Evolutionary conservation across 2,888 invertebrate genomes (phyloP), one percentile per base, ranked within the genome.

Genomic region (Orthosia incerta): DNA sequence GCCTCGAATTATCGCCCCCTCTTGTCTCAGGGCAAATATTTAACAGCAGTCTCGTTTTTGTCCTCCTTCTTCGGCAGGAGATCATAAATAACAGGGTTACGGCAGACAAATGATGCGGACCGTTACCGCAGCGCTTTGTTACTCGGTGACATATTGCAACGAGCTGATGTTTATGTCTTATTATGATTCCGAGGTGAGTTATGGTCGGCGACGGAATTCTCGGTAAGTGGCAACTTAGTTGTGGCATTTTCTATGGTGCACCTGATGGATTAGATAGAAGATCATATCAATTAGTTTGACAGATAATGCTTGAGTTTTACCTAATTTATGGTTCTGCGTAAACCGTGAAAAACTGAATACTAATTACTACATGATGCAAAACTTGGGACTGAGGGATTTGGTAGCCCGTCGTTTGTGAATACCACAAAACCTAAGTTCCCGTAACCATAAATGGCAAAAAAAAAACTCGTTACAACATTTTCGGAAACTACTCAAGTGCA

Each of bases 21-120:
- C 95, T 95, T 96, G 96, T 96, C 96, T 96, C 95, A 95, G 90
- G 93, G 94, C 95, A 96, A 96, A 96, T 96, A 96, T 96, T 96
- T 96, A 96, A 95, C 95, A 94, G 92, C 94, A 95, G 91, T 93
- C 91, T 92, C 89, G 93, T 95, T 95, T 95, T 95, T 95, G 92
- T 95, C 90, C 94, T 93, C 90, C 89, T 94, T 95, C 94, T 94
- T 94, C 91, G 92, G 93, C 91, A 93, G 91, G 89, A 94, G 94
- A 95, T 92, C 94, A 94, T 96, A 96, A 96, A 96, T 96, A 94
- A 95, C 94, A 92, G 92, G 90, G 94, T 92, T 93, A 92, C 90
- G 89, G 92, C 90, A 92, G 95, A 94, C 95, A 94, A 95, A 95
- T 95, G 95, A 95, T 93, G 93, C 88, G 91, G 90, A 95, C 96